A percentile compares a stretch with the other conserved stretches of the same genome.
Conservation (phyloP, 2,888 invertebrate genomes). For the Ceriagrion tenellum region DNA sequence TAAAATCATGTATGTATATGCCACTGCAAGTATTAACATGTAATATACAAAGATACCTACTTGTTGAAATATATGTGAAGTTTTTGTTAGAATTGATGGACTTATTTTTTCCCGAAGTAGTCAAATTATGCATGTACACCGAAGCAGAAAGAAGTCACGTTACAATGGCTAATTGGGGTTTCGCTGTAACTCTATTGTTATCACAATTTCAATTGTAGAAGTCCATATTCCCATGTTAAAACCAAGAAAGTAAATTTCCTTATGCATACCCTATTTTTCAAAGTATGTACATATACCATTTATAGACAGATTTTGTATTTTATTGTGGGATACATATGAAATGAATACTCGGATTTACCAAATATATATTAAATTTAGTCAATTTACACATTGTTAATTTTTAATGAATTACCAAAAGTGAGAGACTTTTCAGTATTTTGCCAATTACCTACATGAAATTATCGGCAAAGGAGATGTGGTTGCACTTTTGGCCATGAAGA, state of each 20-base stretch:
- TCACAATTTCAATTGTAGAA: neutral
- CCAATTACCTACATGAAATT: neutral
- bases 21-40: conserved; percentile 15
- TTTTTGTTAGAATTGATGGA: neutral
- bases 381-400: conserved; percentile 36
- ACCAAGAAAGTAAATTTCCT: conserved; percentile 5
- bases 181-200: conserved; percentile 38
- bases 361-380: conserved; percentile 1
- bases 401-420: conserved; percentile 1
- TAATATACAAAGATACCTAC: neutral
- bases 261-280: conserved; percentile 38
- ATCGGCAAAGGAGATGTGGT: neutral
- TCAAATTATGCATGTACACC: neutral
- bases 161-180: conserved; percentile 42
- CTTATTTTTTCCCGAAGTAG: neutral
- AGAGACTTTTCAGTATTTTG: conserved; percentile 25
- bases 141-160: neutral
- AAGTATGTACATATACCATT: conserved; percentile 20
- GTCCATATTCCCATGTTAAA: neutral
- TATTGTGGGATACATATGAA: conserved; percentile 10
- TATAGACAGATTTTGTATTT: conserved; percentile 47
- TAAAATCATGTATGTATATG: neutral
- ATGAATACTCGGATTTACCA: conserved; percentile 24
- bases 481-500: neutral
- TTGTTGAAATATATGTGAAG: neutral